Evolutionary conservation across 2,113 vertebrate genomes (phyloP).

Genomic region (Climacteris rufus): DNA sequence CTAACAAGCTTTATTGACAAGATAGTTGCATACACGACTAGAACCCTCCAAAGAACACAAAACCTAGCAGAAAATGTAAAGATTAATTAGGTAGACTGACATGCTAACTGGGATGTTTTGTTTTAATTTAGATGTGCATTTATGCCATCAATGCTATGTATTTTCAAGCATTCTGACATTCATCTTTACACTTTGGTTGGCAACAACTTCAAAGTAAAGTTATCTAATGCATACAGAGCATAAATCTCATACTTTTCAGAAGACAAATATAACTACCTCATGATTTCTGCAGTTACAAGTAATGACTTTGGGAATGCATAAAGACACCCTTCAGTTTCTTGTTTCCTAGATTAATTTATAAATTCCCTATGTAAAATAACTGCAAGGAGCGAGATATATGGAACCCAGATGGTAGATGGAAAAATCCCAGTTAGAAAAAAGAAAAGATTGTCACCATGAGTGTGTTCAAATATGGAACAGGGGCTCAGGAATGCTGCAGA

Average conservation of each 20-base stretch:
- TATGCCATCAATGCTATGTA: neutral
- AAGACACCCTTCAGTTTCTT: neutral
- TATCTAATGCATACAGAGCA: neutral
- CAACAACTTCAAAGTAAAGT: neutral
- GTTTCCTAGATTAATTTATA: neutral
- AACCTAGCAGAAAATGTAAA: neutral
- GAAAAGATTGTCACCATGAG: neutral
- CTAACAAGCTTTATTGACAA: neutral
- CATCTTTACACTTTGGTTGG: neutral
- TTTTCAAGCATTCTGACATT: neutral
- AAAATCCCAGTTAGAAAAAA: neutral
- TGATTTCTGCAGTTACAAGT: neutral
- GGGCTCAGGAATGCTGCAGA: neutral
- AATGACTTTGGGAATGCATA: neutral
- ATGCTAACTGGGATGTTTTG: neutral
- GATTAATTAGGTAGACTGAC: neutral
- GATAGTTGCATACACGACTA: rapidly evolving
- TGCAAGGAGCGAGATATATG: neutral
- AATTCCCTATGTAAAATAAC: neutral
- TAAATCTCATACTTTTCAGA: neutral
- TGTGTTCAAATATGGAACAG: neutral
- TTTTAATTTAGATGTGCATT: neutral
- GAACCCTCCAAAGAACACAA: neutral
- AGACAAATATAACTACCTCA: neutral
- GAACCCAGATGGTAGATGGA: neutral